Evolutionary conservation across 2,888 invertebrate genomes (phyloP), one percentile per base, ranked within the genome.

Genomic region (Chalcis sispes): DNA sequence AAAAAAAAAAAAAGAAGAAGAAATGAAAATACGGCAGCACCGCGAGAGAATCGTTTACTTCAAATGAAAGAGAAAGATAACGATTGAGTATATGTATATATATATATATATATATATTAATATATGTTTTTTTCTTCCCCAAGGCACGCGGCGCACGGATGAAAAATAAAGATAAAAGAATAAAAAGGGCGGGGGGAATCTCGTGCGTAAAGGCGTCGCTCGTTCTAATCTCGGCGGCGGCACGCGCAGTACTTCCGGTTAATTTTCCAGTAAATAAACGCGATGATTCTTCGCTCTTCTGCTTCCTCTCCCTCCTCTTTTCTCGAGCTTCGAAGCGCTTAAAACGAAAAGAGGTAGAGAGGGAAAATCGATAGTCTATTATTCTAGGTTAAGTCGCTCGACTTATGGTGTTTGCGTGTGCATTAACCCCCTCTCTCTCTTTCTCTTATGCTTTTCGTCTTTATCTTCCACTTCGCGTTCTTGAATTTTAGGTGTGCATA

Each of bases 301-400:
- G 4, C 10, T 36, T 36, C 10, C 10, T 36, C 10, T 36, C 10
- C 4, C 10, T 36, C 36, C 10, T 36, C 10, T 10, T 36, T 36
- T 36, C 36, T 36, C 36, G 4, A 7, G 36, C 36, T 36, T 36
- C 10, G 10, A 10, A 50, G 32, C 25, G 25, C 54, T 2, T 8
- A 25, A 8, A 18, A 40, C 13, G 2, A 25, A n/a, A n/a, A 40
- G 20, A 13, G 10, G 48, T 3, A 7, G n/a, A n/a, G 18, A 20
- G 56, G 10, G 58, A 29, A 67, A 86, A 86, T 86, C 86, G 85
- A 86, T 86, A 86, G 82, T 83, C 85, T 84, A 85, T 85, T 86
- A 85, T 85, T 58, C 58, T 36, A 79, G 82, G 81, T 85, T 85
- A 85, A 85, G 82, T 82, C 79, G 82, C 75, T 82, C 50, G 81